These are phyloP conservation scores for Hestina assimilis DNA, from an alignment of 1,140 invertebrate genomes.

Conservation along the genomic window DNA sequence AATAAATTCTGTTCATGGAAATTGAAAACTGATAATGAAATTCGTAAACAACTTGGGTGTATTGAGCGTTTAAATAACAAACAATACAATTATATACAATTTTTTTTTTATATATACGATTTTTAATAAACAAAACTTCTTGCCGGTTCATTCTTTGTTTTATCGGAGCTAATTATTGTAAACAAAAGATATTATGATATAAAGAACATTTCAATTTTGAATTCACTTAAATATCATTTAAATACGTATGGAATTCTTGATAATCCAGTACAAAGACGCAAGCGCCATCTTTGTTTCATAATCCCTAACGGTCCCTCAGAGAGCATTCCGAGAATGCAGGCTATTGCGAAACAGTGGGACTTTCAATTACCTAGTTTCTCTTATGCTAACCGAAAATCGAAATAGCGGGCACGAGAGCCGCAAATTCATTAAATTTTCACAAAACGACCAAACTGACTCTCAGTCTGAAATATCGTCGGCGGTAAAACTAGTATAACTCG, in stretches of 20 bases:
- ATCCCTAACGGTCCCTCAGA: neutral
- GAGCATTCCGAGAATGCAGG: neutral
- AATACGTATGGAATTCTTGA: no score
- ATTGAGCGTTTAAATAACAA: neutral
- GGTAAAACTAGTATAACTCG: neutral
- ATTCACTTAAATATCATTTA: no score
- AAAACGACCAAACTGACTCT: neutral
- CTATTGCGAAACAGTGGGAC: neutral
- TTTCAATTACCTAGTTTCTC: conserved; percentile 14
- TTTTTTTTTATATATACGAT: no score
- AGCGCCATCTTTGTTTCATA: neutral
- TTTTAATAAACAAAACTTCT: no score
- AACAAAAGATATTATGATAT: no score
- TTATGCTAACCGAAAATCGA: conserved; percentile 5
- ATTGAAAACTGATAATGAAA: neutral
- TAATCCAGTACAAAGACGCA: neutral
- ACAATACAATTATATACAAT: neutral
- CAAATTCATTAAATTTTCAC: conserved; percentile 16
- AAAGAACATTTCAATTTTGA: no score
- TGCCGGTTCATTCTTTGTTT: no score
- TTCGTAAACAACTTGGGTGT: neutral
- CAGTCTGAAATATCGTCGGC: neutral
- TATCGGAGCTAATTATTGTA: no score
- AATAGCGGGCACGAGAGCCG: neutral
- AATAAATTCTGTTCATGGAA: neutral